A percentile compares a stretch with the other conserved stretches of the same genome.
Conservation (phyloP, 1,140 invertebrate species). For the Eueides isabella region DNA sequence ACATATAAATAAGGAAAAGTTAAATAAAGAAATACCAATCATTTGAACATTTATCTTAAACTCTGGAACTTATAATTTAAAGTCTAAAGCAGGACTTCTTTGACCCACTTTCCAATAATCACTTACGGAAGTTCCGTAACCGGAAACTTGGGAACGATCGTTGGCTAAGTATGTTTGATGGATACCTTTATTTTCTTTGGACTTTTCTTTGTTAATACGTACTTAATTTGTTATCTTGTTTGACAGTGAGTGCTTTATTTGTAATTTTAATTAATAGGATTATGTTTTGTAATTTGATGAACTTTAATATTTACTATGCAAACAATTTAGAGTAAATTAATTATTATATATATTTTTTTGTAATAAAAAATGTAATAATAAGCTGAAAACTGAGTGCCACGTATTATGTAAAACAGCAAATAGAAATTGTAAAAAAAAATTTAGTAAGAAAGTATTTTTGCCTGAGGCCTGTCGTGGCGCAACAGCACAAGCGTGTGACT, state of each 20-base stretch:
- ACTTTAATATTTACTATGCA: too few relatives aligned
- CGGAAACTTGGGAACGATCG: conserved; percentile 5
- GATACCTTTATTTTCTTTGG: conserved; percentile 4
- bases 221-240: conserved; percentile 2
- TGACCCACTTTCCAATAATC: neutral
- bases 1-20: too few relatives aligned
- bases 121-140: neutral
- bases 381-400: too few relatives aligned
- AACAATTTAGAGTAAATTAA: too few relatives aligned
- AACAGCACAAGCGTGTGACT: too few relatives aligned
- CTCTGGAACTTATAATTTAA: neutral
- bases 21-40: neutral
- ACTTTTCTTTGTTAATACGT: neutral
- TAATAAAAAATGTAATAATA: too few relatives aligned
- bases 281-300: neutral
- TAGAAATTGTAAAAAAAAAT: too few relatives aligned
- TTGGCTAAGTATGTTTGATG: neutral
- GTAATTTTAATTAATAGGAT: neutral
- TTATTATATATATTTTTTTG: too few relatives aligned
- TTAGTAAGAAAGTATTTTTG: too few relatives aligned
- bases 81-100: neutral
- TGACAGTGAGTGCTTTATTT: neutral
- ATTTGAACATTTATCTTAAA: neutral
- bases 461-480: too few relatives aligned
- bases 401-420: too few relatives aligned